Conservation (phyloP, 1,140 invertebrate species). For the Thaumatotibia leucotreta region DNA sequence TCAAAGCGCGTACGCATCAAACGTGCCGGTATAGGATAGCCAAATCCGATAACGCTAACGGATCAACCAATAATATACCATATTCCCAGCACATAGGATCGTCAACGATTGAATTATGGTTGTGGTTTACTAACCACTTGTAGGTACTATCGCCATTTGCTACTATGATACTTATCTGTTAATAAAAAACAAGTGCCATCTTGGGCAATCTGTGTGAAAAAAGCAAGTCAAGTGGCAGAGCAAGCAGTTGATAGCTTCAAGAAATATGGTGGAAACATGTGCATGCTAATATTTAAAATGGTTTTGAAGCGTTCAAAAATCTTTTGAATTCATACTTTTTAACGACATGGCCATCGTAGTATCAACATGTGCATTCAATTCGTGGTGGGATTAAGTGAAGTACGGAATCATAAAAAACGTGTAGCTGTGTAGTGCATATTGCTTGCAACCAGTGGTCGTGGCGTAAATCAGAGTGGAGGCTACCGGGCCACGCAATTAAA, state of each 20-base stretch:
- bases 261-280: background rate
- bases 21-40: conserved; percentile 1
- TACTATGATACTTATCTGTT: background rate
- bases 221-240: background rate
- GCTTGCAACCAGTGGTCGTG: background rate
- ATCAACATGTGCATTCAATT: too few species aligned
- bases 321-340: too few species aligned
- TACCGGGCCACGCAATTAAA: conserved; percentile 12
- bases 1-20: conserved; percentile 40
- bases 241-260: background rate
- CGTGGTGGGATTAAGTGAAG: too few species aligned
- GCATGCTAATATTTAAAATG: background rate
- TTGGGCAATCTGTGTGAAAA: background rate
- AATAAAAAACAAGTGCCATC: background rate
- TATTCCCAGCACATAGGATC: background rate
- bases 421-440: background rate
- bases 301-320: background rate
- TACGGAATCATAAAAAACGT: too few species aligned
- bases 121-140: background rate
- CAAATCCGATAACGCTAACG: background rate
- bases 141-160: background rate
- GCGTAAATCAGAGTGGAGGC: background rate
- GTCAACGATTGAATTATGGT: background rate
- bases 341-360: too few species aligned
- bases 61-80: background rate